These are phyloP conservation scores for Yasuhikotakia modesta DNA, from an alignment of 2,797 vertebrate genomes.

Conservation along the genomic window DNA sequence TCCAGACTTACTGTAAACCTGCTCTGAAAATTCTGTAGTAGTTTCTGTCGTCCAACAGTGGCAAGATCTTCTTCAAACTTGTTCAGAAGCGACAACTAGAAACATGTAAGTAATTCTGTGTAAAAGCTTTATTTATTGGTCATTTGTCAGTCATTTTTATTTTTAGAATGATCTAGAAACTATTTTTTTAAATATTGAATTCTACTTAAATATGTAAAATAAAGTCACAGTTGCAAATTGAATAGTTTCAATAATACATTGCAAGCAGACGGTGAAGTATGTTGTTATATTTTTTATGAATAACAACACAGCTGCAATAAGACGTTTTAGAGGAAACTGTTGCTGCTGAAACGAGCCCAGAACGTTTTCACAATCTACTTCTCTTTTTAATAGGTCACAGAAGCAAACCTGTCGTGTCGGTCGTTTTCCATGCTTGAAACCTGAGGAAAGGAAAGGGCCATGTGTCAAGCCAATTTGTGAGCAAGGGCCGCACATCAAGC, in stretches of 20 bases:
- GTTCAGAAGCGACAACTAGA: background rate
- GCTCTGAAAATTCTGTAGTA: background rate
- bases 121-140: too few species aligned
- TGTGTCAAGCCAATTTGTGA: constrained; percentile 1
- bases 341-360: too few species aligned
- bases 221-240: too few species aligned
- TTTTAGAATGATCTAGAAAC: background rate
- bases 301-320: background rate
- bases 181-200: too few species aligned
- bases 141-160: too few species aligned
- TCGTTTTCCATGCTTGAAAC: background rate
- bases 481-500: too few species aligned
- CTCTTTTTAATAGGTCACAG: background rate
- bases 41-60: too few species aligned
- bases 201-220: too few species aligned
- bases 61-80: background rate
- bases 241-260: too few species aligned
- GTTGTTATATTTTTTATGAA: too few species aligned
- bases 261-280: too few species aligned
- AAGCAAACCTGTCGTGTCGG: background rate
- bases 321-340: background rate
- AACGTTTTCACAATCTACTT: background rate
- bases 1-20: background rate
- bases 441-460: background rate
- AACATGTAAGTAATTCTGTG: constrained; percentile 2